Percentiles rank a stretch among this genome's conserved stretches.
Evolutionary conservation across 2,888 invertebrate species (phyloP).

Genomic region (Autographa pulchrina): DNA sequence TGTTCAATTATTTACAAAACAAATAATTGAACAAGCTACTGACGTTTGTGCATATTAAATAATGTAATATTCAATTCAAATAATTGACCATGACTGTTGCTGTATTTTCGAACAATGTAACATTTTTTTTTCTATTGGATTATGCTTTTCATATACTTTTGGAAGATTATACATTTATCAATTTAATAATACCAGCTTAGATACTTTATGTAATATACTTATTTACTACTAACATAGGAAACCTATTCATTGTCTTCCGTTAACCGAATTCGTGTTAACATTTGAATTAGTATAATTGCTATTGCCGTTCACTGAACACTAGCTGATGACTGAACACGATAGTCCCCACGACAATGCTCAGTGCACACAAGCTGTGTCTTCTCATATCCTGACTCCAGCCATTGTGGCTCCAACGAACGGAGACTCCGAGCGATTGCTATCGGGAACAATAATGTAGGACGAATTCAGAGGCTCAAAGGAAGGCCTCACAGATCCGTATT

Average conservation of each 20-base stretch:
- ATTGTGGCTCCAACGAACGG: conserved; percentile 43
- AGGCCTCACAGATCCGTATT: conserved; percentile 61
- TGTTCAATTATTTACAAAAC: not conserved
- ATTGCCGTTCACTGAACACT: conserved; percentile 44
- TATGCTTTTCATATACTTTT: too few species aligned
- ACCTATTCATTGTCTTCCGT: conserved; percentile 25
- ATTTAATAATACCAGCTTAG: not conserved
- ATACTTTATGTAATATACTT: not conserved
- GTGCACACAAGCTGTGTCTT: conserved; percentile 58
- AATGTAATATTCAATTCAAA: too few species aligned
- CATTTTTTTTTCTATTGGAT: too few species aligned
- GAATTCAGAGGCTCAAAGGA: conserved; percentile 38
- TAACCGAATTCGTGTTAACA: conserved; percentile 36
- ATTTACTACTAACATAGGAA: conserved; percentile 26
- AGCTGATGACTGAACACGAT: conserved; percentile 41
- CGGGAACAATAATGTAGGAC: conserved; percentile 59
- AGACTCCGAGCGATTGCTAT: conserved; percentile 51
- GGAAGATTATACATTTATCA: too few species aligned
- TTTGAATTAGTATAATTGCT: conserved; percentile 57
- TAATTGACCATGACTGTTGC: too few species aligned
- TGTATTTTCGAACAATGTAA: too few species aligned
- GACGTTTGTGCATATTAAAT: too few species aligned
- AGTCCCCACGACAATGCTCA: conserved; percentile 46
- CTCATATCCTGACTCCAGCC: conserved; percentile 61
- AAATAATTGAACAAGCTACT: too few species aligned